A percentile compares a stretch with the other conserved stretches of the same genome.
Evolutionary conservation across 2,888 invertebrate species (phyloP).

Genomic region (Rhyacophila evoluta): DNA sequence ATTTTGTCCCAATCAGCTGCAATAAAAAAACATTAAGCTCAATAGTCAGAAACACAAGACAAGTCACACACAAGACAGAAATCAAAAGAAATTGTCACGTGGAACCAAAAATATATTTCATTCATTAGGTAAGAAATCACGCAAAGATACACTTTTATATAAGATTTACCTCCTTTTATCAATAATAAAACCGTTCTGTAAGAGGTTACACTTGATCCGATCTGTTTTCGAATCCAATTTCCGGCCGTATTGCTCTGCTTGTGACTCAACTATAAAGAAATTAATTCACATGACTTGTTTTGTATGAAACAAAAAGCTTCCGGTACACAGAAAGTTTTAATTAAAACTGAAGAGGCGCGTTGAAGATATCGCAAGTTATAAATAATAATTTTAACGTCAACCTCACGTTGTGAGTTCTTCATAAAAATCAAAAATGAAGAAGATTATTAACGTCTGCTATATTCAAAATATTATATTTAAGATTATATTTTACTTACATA

Average conservation of each 20-base stretch:
- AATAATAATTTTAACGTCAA: conserved; percentile 10
- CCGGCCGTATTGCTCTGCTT: conserved; percentile 38
- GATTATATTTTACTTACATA: too few relatives aligned
- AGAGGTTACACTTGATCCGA: neutral
- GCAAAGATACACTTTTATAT: too few relatives aligned
- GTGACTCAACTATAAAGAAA: conserved; percentile 40
- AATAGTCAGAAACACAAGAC: too few relatives aligned
- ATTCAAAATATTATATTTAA: too few relatives aligned
- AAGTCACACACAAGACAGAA: too few relatives aligned
- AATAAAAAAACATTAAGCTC: too few relatives aligned
- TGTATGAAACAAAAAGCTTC: conserved; percentile 43
- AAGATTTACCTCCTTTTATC: neutral
- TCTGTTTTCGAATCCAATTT: conserved; percentile 39
- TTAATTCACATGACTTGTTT: conserved; percentile 46
- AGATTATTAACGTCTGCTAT: too few relatives aligned
- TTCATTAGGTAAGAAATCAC: too few relatives aligned
- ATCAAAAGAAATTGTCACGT: too few relatives aligned
- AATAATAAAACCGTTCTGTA: neutral
- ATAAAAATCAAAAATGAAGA: neutral
- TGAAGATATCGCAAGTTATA: neutral
- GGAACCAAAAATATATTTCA: too few relatives aligned
- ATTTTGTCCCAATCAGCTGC: too few relatives aligned
- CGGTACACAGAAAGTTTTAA: conserved; percentile 50
- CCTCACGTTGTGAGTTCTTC: neutral
- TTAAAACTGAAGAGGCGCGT: conserved; percentile 37